phyloP scores from a whole-genome alignment of 2,113 vertebrate genomes.

The Taurulus bubalis region DNA sequence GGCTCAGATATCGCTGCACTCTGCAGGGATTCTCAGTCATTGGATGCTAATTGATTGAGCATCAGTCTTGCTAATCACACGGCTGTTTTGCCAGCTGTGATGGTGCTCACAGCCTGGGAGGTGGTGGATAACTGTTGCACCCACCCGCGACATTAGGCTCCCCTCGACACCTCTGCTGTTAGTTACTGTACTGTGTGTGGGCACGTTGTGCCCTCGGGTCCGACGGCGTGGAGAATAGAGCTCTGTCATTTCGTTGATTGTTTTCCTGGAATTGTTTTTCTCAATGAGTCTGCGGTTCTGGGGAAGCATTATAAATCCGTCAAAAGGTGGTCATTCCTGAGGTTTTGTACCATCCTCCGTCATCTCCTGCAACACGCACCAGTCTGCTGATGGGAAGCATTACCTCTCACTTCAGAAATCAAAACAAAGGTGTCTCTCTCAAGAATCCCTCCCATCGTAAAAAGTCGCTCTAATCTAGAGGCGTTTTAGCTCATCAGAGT shows the following conservation, averaged over 20 bases:
- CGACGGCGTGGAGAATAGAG: constrained; percentile 39
- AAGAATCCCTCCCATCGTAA: neutral
- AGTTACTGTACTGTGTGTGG: constrained; percentile 51
- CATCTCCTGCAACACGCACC: constrained; percentile 48
- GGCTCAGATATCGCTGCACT: constrained; percentile 20
- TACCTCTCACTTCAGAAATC: constrained; percentile 35
- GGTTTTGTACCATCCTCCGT: constrained; percentile 39
- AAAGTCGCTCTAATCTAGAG: neutral
- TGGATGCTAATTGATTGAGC: constrained; percentile 43
- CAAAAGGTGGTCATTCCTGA: constrained; percentile 64
- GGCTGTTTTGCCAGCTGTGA: constrained; percentile 60
- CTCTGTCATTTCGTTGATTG: constrained; percentile 66
- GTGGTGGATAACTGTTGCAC: constrained; percentile 33
- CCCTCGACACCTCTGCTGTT: constrained; percentile 24
- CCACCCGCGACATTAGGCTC: constrained; percentile 8
- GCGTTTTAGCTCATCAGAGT: neutral
- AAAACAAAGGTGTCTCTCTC: constrained; percentile 55
- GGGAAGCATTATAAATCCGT: constrained; percentile 62
- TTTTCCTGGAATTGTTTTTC: constrained; percentile 74
- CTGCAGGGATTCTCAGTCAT: constrained; percentile 15
- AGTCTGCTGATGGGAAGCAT: constrained; percentile 50
- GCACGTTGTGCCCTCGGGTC: constrained; percentile 47
- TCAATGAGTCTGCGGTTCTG: constrained; percentile 57
- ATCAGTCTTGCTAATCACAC: constrained; percentile 20
- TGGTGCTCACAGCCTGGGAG: constrained; percentile 30